Conservation (phyloP, 2,888 invertebrate species). For the Cremastinae sp. region DNA sequence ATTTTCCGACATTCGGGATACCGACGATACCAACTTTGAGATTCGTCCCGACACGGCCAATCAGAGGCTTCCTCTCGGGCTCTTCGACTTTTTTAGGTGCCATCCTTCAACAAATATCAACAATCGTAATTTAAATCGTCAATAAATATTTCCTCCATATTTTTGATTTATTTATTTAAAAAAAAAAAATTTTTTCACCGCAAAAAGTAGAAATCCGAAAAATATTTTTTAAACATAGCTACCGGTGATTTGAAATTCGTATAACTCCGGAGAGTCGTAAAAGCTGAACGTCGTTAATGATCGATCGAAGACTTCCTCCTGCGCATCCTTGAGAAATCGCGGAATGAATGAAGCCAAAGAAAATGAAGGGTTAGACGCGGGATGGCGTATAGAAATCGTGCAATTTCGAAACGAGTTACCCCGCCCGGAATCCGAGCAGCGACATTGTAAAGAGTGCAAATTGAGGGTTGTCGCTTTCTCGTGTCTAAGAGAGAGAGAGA, state of each 20-base stretch:
- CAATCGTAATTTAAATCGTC: no score
- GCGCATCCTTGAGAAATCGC: slow-evolving; percentile 18
- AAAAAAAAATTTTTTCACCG: no score
- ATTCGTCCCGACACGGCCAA: slow-evolving; percentile 97
- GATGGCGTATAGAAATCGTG: slow-evolving; percentile 37
- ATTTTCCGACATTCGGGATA: slow-evolving; percentile 99
- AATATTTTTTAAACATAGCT: background rate
- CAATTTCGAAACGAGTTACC: slow-evolving; percentile 41
- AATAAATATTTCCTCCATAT: no score
- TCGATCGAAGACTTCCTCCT: slow-evolving; percentile 23
- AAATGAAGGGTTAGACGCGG: slow-evolving; percentile 58
- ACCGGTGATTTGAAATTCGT: no score
- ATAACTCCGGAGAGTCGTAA: no score
- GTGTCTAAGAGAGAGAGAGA: slow-evolving; percentile 19
- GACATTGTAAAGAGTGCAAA: slow-evolving; percentile 59
- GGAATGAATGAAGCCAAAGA: slow-evolving; percentile 47
- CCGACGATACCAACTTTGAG: slow-evolving; percentile 97
- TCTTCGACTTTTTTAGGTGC: slow-evolving; percentile 95
- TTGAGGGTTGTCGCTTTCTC: slow-evolving; percentile 51
- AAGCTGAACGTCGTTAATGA: slow-evolving; percentile 22
- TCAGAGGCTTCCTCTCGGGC: slow-evolving; percentile 92
- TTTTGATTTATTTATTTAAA: no score
- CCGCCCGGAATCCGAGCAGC: slow-evolving; percentile 6
- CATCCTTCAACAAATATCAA: slow-evolving; percentile 81
- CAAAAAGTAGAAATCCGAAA: background rate